Conservation (phyloP, 2,888 invertebrate species). For the Tipula unca region DNA sequence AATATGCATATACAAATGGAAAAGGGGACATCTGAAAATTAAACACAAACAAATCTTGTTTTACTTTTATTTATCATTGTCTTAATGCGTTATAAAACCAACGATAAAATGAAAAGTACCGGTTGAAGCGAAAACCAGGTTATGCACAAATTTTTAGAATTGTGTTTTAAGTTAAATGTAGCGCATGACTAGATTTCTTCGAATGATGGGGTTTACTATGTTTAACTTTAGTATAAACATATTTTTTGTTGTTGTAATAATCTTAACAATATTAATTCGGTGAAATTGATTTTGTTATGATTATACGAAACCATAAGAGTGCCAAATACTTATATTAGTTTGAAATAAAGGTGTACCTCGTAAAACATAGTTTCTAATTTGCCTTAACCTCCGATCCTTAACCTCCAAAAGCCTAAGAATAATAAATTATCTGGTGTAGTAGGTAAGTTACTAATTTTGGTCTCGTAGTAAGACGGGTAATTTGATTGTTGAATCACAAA, state of each 20-base stretch:
- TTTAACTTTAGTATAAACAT: no score
- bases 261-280: background rate
- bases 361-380: no score
- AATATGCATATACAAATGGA: background rate
- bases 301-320: background rate
- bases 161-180: background rate
- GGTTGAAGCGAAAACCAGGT: background rate
- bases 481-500: no score
- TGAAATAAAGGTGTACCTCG: background rate
- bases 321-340: background rate
- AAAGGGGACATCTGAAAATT: background rate
- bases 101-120: background rate
- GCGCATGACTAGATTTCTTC: background rate
- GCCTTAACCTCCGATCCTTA: no score
- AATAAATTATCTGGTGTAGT: no score
- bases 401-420: no score
- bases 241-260: no score
- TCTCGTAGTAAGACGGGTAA: no score
- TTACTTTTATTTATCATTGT: background rate
- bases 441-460: no score
- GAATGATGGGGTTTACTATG: background rate
- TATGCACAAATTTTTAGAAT: background rate
- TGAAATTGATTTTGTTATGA: background rate
- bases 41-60: background rate
- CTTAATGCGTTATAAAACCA: background rate